Conservation (phyloP, 2,888 invertebrate species). For the Osmoderma eremita region DNA sequence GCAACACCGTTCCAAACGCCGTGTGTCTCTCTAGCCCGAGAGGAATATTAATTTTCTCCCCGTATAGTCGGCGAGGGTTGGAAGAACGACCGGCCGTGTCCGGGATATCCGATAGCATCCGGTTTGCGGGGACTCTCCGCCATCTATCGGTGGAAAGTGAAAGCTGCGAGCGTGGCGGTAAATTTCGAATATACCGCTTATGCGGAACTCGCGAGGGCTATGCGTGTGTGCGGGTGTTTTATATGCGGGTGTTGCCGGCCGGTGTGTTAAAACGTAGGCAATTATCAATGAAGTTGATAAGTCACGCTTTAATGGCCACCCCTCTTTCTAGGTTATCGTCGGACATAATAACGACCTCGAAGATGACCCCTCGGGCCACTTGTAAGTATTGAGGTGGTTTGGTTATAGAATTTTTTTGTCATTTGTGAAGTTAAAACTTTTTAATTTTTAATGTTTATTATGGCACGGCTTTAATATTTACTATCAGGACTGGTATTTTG, state of each 20-base stretch:
- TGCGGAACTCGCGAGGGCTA: too few species aligned
- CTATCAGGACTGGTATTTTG: too few species aligned
- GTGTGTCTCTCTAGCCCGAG: background rate
- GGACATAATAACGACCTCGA: slow-evolving; percentile 12
- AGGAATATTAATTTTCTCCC: slow-evolving; percentile 32
- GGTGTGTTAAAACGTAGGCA: slow-evolving; percentile 41
- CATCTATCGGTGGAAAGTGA: slow-evolving; percentile 50
- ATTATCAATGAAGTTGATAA: slow-evolving; percentile 49
- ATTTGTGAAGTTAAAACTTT: too few species aligned
- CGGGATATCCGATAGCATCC: slow-evolving; percentile 13
- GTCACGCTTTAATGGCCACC: slow-evolving; percentile 52
- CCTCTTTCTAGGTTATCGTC: slow-evolving; percentile 39
- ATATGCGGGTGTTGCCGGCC: background rate
- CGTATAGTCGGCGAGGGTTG: background rate
- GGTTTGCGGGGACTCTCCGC: slow-evolving; percentile 34
- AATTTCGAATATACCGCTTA: slow-evolving; percentile 10
- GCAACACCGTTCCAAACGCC: background rate
- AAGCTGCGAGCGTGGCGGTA: slow-evolving; percentile 8
- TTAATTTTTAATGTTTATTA: too few species aligned
- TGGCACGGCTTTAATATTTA: too few species aligned
- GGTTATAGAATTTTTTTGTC: too few species aligned
- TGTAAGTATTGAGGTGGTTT: too few species aligned
- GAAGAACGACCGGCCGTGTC: background rate
- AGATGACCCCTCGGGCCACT: background rate
- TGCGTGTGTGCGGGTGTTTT: background rate